Conservation (phyloP, 2,888 invertebrate species). For the Aradus depressus region DNA sequence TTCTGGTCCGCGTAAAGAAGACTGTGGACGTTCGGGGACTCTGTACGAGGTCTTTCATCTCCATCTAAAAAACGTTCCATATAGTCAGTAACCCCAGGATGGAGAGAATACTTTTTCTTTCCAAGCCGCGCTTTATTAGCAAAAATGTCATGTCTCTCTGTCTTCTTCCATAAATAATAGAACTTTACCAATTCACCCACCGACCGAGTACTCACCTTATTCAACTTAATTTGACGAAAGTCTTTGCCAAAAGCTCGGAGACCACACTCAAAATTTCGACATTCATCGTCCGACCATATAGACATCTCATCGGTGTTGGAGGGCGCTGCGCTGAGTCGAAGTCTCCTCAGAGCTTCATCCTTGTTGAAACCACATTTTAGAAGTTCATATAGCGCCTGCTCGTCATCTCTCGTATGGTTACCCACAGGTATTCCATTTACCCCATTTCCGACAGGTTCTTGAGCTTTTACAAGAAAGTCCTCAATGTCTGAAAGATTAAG, state of each 20-base stretch:
- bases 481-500: conserved; percentile 63
- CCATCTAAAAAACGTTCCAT: conserved; percentile 88
- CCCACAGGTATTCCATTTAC: conserved; percentile 49
- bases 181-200: conserved; percentile 96
- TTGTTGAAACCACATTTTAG: conserved; percentile 90
- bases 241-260: conserved; percentile 89
- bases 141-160: conserved; percentile 83
- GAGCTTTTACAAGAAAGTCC: conserved; percentile 57
- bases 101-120: conserved; percentile 83
- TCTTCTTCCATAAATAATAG: conserved; percentile 96
- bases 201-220: conserved; percentile 83
- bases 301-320: conserved; percentile 61
- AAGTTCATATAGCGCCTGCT: conserved; percentile 78
- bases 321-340: conserved; percentile 57
- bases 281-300: conserved; percentile 95
- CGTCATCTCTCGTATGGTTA: conserved; percentile 70
- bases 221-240: conserved; percentile 85
- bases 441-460: conserved; percentile 38
- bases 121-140: conserved; percentile 80
- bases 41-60: conserved; percentile 46
- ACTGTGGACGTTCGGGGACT: conserved; percentile 30
- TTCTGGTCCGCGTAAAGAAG: conserved; percentile 32
- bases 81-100: conserved; percentile 87
- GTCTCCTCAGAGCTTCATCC: conserved; percentile 81
- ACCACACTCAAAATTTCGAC: conserved; percentile 91